Percentiles rank a stretch among this genome's conserved stretches.
These are phyloP conservation scores for Zoanthus gigantus DNA, from an alignment of 92 coral and sea anemone species.

Conservation along the genomic window DNA sequence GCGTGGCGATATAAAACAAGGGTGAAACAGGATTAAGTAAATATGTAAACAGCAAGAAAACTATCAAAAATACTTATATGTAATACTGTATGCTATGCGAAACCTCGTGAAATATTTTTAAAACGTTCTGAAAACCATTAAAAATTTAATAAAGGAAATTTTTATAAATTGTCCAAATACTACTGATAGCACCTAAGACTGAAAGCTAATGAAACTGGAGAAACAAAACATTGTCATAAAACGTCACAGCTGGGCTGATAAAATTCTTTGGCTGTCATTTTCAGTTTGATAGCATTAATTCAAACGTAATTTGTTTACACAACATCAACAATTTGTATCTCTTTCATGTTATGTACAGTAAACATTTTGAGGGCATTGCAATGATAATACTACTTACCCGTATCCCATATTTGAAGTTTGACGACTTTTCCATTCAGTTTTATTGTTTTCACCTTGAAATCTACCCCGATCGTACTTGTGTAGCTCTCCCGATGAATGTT, in stretches of 20 bases:
- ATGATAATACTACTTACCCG: slow-evolving; percentile 70
- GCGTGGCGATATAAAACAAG: background rate
- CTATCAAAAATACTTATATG: background rate
- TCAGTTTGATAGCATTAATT: slow-evolving; percentile 29
- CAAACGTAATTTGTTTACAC: background rate
- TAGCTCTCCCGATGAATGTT: slow-evolving; percentile 83
- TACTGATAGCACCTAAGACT: background rate
- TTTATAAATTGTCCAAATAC: background rate
- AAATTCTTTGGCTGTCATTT: background rate
- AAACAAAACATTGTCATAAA: slow-evolving; percentile 15
- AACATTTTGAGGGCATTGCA: background rate
- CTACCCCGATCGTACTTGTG: slow-evolving; percentile 94
- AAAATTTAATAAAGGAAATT: background rate
- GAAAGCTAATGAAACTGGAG: background rate
- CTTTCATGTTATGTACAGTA: background rate
- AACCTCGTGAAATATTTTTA: background rate
- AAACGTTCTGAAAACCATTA: background rate
- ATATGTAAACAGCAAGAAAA: background rate
- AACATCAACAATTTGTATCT: slow-evolving; percentile 1
- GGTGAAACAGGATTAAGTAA: too few species aligned
- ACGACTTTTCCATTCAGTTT: slow-evolving; percentile 84
- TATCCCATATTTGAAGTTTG: slow-evolving; percentile 97
- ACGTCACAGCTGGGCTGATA: background rate
- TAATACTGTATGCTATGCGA: background rate
- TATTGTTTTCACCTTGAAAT: slow-evolving; percentile 90